These are phyloP conservation scores for Sarcophaga caerulescens DNA, from an alignment of 2,888 invertebrate species.

Conservation along the genomic window DNA sequence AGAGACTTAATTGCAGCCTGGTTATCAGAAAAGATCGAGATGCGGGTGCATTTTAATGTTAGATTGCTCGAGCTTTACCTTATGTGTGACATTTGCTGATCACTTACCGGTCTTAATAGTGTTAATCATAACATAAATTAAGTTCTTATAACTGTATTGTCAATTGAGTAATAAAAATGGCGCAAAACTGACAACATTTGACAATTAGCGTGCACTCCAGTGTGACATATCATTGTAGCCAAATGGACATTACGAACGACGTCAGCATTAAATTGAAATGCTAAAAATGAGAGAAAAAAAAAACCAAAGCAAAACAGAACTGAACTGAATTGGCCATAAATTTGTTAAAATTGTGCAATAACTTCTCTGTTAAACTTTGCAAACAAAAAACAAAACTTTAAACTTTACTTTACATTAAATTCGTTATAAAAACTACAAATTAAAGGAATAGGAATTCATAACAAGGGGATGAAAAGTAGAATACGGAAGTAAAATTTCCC, in stretches of 20 bases:
- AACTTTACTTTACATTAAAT: no score
- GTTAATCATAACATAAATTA: conserved; percentile 78
- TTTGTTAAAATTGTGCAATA: conserved; percentile 21
- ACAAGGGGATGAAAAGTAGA: no score
- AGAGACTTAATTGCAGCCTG: no score
- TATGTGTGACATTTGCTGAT: neutral
- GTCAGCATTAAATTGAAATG: conserved; percentile 55
- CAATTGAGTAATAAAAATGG: conserved; percentile 79
- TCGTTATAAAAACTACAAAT: no score
- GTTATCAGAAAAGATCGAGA: no score
- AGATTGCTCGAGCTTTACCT: no score
- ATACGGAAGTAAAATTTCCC: no score
- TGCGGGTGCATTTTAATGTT: no score
- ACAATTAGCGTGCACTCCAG: conserved; percentile 73
- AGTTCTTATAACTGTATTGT: conserved; percentile 80
- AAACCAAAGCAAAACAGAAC: neutral
- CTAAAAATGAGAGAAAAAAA: conserved; percentile 17
- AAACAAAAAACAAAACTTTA: neutral
- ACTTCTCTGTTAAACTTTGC: neutral
- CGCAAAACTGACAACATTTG: conserved; percentile 77
- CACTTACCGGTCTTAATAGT: conserved; percentile 16
- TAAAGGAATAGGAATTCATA: no score
- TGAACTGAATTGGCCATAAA: conserved; percentile 26
- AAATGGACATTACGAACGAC: conserved; percentile 52
- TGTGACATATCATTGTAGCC: conserved; percentile 58